These are phyloP conservation scores for Hirtodrosophila duncani DNA, from an alignment of 2,888 invertebrate species.

Conservation along the genomic window DNA sequence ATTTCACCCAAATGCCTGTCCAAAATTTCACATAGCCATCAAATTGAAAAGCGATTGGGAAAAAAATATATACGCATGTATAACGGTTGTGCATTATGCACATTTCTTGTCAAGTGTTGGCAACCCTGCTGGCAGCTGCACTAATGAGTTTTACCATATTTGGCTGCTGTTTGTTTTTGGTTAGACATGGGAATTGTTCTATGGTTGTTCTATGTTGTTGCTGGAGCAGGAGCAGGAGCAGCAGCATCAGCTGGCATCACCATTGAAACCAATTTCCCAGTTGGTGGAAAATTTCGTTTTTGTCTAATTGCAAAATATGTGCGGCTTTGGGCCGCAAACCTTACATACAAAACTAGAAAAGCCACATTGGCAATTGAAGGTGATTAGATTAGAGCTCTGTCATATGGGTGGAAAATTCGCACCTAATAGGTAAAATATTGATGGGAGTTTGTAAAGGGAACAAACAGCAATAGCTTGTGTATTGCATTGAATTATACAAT, in stretches of 20 bases:
- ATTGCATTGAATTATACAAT: too few relatives aligned
- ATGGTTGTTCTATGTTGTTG: constrained; percentile 14
- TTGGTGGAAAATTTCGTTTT: constrained; percentile 22
- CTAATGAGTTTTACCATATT: constrained; percentile 72
- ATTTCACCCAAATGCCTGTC: constrained; percentile 6
- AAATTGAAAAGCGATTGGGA: not conserved
- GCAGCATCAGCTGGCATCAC: too few relatives aligned
- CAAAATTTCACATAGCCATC: not conserved
- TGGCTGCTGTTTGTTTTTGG: constrained; percentile 50
- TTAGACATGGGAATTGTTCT: constrained; percentile 29
- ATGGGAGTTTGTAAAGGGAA: too few relatives aligned
- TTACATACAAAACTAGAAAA: too few relatives aligned
- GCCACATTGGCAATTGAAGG: constrained; percentile 45
- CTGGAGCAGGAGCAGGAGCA: not conserved
- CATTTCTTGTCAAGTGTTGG: constrained; percentile 14
- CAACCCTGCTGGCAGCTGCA: constrained; percentile 23
- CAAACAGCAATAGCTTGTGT: too few relatives aligned
- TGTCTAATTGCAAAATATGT: constrained; percentile 60
- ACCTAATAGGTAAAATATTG: too few relatives aligned
- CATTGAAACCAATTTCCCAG: constrained; percentile 45
- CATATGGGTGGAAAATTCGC: too few relatives aligned
- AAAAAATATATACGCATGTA: not conserved
- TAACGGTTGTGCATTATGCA: constrained; percentile 11
- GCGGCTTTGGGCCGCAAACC: constrained; percentile 23
- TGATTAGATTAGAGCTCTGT: too few relatives aligned